These are phyloP conservation scores for Drosophila trichaetosa DNA, from an alignment of 2,888 invertebrate genomes.

Conservation along the genomic window DNA sequence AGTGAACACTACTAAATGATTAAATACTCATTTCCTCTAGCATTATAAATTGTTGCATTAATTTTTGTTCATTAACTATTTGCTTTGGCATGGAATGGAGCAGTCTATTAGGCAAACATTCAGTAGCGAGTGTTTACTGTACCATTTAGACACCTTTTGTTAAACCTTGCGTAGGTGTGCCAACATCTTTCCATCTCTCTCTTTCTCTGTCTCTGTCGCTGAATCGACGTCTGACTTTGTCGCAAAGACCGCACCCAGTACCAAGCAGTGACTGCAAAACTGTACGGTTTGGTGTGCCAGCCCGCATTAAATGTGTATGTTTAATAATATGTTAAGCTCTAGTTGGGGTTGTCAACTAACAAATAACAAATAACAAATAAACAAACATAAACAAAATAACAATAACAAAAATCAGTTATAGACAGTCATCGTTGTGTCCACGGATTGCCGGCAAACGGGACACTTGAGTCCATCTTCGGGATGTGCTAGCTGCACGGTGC, in stretches of 20 bases:
- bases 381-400: neutral
- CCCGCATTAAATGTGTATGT: too few relatives aligned
- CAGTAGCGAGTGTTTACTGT: constrained; percentile 34
- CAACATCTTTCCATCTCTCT: neutral
- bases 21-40: neutral
- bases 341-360: constrained; percentile 1
- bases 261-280: neutral
- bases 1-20: neutral
- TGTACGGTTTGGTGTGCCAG: neutral
- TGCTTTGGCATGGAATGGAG: neutral
- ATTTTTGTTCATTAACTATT: neutral
- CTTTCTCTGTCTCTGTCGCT: neutral
- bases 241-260: neutral
- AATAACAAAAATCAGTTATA: constrained; percentile 24
- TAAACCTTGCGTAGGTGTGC: constrained; percentile 40
- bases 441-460: constrained; percentile 54
- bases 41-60: neutral
- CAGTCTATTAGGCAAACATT: neutral
- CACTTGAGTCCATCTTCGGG: constrained; percentile 23
- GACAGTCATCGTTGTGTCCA: constrained; percentile 33
- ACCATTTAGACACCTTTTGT: constrained; percentile 24
- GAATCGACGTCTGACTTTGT: neutral
- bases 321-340: constrained; percentile 5
- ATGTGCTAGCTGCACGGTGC: constrained; percentile 22
- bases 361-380: neutral